Evolutionary conservation across 2,888 invertebrate species (phyloP).

Genomic region (Drosophila colorata): DNA sequence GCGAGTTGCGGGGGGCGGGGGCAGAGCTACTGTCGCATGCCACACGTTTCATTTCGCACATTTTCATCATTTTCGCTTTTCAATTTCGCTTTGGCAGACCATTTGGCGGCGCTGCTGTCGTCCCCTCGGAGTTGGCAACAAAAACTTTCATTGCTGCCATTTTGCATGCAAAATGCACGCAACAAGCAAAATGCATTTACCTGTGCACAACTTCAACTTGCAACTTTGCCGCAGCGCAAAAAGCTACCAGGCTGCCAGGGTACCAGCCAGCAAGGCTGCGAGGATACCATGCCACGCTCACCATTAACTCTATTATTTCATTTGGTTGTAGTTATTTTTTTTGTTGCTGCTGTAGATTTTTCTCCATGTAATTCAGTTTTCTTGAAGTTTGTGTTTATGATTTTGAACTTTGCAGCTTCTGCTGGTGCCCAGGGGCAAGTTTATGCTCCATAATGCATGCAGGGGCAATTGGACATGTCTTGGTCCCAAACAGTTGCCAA

Average conservation of each 20-base stretch:
- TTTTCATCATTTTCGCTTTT: slow-evolving; percentile 77
- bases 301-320: slow-evolving; percentile 75
- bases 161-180: slow-evolving; percentile 67
- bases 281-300: slow-evolving; percentile 2
- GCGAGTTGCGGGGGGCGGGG: slow-evolving; percentile 21
- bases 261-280: slow-evolving; percentile 3
- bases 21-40: slow-evolving; percentile 31
- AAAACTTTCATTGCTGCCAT: slow-evolving; percentile 65
- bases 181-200: slow-evolving; percentile 78
- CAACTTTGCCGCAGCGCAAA: slow-evolving; percentile 21
- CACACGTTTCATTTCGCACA: slow-evolving; percentile 73
- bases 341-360: not conserved
- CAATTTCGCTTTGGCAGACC: slow-evolving; percentile 68
- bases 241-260: slow-evolving; percentile 18
- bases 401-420: slow-evolving; percentile 69
- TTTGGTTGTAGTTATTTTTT: slow-evolving; percentile 59
- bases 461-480: slow-evolving; percentile 35
- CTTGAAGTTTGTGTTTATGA: slow-evolving; percentile 72
- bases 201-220: slow-evolving; percentile 47
- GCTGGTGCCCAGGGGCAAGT: slow-evolving; percentile 50
- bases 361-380: slow-evolving; percentile 46
- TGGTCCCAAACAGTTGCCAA: not conserved
- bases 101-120: slow-evolving; percentile 42
- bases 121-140: slow-evolving; percentile 37
- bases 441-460: slow-evolving; percentile 66